These are phyloP conservation scores for Gymnothorax reevesii DNA, from an alignment of 2,797 vertebrate genomes.

Conservation along the genomic window DNA sequence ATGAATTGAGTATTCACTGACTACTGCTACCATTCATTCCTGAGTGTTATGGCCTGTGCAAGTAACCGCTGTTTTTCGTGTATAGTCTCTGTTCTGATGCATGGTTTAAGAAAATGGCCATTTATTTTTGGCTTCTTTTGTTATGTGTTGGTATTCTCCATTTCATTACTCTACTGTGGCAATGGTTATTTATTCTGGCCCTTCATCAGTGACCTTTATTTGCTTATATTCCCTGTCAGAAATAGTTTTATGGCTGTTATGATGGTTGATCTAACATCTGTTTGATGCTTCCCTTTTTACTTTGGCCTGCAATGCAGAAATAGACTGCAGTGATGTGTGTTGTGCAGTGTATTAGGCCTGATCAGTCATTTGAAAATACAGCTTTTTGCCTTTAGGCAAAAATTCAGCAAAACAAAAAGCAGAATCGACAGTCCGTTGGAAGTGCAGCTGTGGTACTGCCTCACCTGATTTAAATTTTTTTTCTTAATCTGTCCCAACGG, in stretches of 20 bases:
- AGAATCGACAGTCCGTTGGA: slow-evolving; percentile 6
- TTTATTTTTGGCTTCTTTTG: background rate
- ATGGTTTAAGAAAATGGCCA: background rate
- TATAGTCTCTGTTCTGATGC: slow-evolving; percentile 1
- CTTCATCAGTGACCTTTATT: background rate
- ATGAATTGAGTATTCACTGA: too few relatives aligned
- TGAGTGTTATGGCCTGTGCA: too few relatives aligned
- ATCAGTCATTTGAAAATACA: background rate
- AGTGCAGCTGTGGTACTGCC: background rate
- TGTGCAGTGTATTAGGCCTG: background rate
- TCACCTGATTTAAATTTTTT: slow-evolving; percentile 5
- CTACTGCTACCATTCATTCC: too few relatives aligned
- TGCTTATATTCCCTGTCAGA: background rate
- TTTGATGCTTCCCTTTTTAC: background rate
- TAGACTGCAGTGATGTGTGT: background rate
- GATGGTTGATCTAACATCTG: background rate
- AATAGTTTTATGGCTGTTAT: background rate
- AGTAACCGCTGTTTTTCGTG: too few relatives aligned
- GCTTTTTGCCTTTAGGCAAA: background rate
- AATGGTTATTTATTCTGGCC: background rate
- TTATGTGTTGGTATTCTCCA: background rate
- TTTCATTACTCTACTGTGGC: background rate
- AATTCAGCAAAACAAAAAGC: background rate
- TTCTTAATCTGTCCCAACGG: background rate
- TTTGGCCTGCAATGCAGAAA: background rate